phyloP scores from a whole-genome alignment of 2,113 vertebrate species.

The Carassius auratus region DNA sequence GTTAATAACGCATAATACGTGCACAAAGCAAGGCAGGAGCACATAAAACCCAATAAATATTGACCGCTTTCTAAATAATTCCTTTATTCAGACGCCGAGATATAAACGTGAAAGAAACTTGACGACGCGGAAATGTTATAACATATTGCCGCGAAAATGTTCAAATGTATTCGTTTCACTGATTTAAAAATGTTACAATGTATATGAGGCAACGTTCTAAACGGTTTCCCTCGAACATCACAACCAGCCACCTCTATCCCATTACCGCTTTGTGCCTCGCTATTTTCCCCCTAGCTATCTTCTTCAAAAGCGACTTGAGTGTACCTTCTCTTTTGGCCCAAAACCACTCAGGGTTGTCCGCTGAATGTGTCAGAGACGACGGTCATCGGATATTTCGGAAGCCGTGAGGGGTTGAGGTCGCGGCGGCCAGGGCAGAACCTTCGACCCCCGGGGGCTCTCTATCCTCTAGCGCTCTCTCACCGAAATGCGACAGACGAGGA shows the following conservation, averaged over 20 bases:
- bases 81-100: constrained; percentile 14
- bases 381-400: constrained; percentile 44
- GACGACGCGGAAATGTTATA: constrained; percentile 18
- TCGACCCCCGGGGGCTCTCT: constrained; percentile 78
- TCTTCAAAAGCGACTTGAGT: constrained; percentile 67
- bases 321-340: constrained; percentile 74
- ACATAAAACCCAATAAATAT: constrained; percentile 15
- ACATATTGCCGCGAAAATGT: constrained; percentile 5
- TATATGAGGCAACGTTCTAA: constrained; percentile 40
- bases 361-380: constrained; percentile 69
- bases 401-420: constrained; percentile 67
- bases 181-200: background rate
- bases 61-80: constrained; percentile 30
- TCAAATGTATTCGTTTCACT: background rate
- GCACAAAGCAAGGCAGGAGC: background rate
- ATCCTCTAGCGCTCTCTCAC: constrained; percentile 60
- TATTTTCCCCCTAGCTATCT: constrained; percentile 67
- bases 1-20: background rate
- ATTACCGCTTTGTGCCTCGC: too few relatives aligned
- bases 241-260: constrained; percentile 80
- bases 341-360: constrained; percentile 74
- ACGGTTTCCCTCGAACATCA: constrained; percentile 68
- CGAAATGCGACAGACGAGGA: constrained; percentile 66
- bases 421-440: constrained; percentile 80
- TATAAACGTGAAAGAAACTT: constrained; percentile 28